Conservation (phyloP, 2,888 invertebrate species). For the Epinotia ramella region DNA sequence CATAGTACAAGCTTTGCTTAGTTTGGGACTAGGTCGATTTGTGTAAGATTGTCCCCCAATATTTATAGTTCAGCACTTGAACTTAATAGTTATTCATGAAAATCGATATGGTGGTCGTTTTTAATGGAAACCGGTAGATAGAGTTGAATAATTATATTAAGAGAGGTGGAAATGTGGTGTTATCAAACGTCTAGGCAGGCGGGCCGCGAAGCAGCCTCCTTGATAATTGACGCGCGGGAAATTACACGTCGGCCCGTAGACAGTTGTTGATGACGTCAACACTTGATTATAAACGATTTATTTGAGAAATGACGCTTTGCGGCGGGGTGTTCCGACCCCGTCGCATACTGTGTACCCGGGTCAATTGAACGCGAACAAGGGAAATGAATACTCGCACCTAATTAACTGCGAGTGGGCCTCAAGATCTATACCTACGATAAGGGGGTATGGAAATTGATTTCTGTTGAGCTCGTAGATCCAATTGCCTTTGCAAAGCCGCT, state of each 20-base stretch:
- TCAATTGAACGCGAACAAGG: constrained; percentile 47
- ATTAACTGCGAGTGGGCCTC: constrained; percentile 45
- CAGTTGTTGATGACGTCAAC: constrained; percentile 84
- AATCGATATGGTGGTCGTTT: not conserved
- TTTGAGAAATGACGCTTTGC: constrained; percentile 69
- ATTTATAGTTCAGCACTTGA: not conserved
- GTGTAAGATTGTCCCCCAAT: no score
- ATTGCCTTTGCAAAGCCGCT: constrained; percentile 32
- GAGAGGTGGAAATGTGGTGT: constrained; percentile 67
- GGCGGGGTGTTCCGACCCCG: constrained; percentile 41
- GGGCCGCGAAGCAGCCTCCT: constrained; percentile 70
- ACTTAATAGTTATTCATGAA: not conserved
- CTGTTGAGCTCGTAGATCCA: constrained; percentile 37
- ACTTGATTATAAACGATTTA: constrained; percentile 84
- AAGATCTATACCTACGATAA: constrained; percentile 45
- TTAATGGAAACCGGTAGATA: not conserved
- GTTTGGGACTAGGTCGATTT: no score
- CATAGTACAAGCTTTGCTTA: no score
- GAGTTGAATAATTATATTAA: constrained; percentile 35
- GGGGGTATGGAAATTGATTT: constrained; percentile 44
- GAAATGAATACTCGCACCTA: constrained; percentile 47
- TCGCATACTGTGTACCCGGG: constrained; percentile 40
- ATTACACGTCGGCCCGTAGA: constrained; percentile 82
- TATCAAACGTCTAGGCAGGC: constrained; percentile 75
- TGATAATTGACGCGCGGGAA: constrained; percentile 84